These are phyloP conservation scores for Campopleginae sp. DNA, from an alignment of 2,888 invertebrate species.

Conservation along the genomic window DNA sequence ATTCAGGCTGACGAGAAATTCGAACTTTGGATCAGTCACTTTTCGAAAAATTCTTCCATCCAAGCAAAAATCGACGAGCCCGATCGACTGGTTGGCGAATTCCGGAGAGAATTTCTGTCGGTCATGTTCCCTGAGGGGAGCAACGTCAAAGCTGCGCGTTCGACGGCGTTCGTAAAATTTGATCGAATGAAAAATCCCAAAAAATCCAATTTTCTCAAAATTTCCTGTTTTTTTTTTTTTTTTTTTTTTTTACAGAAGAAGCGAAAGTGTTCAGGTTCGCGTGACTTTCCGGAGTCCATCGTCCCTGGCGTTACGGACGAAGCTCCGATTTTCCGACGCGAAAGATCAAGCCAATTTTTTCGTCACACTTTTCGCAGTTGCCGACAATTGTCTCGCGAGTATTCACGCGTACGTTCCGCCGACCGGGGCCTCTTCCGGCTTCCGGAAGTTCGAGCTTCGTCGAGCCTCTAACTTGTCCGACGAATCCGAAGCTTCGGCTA, in stretches of 20 bases:
- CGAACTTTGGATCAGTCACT: slow-evolving; percentile 67
- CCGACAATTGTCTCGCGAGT: slow-evolving; percentile 80
- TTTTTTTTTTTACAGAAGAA: slow-evolving; percentile 32
- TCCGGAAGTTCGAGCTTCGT: slow-evolving; percentile 13
- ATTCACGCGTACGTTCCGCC: slow-evolving; percentile 75
- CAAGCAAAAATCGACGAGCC: slow-evolving; percentile 60
- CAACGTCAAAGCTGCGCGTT: slow-evolving; percentile 18
- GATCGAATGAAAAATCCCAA: neutral
- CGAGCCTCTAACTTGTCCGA: slow-evolving; percentile 37
- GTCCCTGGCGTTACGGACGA: slow-evolving; percentile 71
- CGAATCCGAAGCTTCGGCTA: slow-evolving; percentile 38
- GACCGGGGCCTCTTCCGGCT: slow-evolving; percentile 7
- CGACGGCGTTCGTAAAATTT: slow-evolving; percentile 7
- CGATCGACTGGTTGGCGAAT: slow-evolving; percentile 64
- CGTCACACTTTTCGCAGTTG: slow-evolving; percentile 72
- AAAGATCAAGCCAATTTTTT: slow-evolving; percentile 53
- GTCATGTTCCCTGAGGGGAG: slow-evolving; percentile 69
- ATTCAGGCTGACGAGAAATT: slow-evolving; percentile 72
- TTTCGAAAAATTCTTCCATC: slow-evolving; percentile 65
- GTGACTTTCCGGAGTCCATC: slow-evolving; percentile 67
- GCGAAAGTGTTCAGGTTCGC: slow-evolving; percentile 60
- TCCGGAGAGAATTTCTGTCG: slow-evolving; percentile 62
- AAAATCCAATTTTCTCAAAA: neutral
- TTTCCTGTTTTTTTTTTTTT: neutral
- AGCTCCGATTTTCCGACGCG: slow-evolving; percentile 70